phyloP scores from a whole-genome alignment of 2,888 invertebrate species.

The Lycaena phlaeas region DNA sequence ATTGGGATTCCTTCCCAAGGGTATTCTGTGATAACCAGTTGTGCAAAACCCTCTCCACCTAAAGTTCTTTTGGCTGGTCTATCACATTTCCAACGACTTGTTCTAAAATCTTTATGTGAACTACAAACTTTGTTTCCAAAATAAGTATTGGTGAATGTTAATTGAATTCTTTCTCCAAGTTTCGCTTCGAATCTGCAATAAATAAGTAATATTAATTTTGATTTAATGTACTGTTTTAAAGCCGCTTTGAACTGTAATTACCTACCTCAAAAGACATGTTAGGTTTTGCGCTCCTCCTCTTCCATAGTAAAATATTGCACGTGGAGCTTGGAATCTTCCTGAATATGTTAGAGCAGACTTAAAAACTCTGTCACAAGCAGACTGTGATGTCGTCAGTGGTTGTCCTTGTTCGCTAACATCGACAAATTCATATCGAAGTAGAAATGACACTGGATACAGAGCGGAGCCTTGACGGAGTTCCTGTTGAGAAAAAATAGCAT shows the following conservation, averaged over 20 bases:
- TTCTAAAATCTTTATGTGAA: slow-evolving; percentile 77
- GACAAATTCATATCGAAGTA: slow-evolving; percentile 87
- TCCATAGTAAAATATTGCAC: slow-evolving; percentile 87
- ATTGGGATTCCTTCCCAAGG: slow-evolving; percentile 80
- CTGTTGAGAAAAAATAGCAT: slow-evolving; percentile 30
- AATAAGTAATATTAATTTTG: slow-evolving; percentile 14
- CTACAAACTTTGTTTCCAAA: slow-evolving; percentile 80
- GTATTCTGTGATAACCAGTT: slow-evolving; percentile 78
- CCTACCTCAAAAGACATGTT: slow-evolving; percentile 78
- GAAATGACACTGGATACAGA: slow-evolving; percentile 82
- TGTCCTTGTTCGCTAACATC: slow-evolving; percentile 80
- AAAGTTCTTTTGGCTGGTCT: slow-evolving; percentile 56
- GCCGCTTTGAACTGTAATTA: too few relatives aligned
- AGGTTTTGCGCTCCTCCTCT: slow-evolving; percentile 84
- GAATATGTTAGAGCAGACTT: slow-evolving; percentile 68
- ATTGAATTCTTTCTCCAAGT: slow-evolving; percentile 77
- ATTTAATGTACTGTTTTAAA: too few relatives aligned
- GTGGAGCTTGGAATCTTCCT: slow-evolving; percentile 81
- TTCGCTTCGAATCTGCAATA: slow-evolving; percentile 77
- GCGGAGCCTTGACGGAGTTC: slow-evolving; percentile 85
- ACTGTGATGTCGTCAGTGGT: slow-evolving; percentile 70
- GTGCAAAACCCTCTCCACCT: slow-evolving; percentile 70
- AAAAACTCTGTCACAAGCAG: slow-evolving; percentile 77
- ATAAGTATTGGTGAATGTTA: slow-evolving; percentile 78
- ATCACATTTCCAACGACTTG: slow-evolving; percentile 80